Percentiles rank a stretch among this genome's conserved stretches.
phyloP scores from a whole-genome alignment of 2,888 invertebrate species.

The Eubasilissa splendida region DNA sequence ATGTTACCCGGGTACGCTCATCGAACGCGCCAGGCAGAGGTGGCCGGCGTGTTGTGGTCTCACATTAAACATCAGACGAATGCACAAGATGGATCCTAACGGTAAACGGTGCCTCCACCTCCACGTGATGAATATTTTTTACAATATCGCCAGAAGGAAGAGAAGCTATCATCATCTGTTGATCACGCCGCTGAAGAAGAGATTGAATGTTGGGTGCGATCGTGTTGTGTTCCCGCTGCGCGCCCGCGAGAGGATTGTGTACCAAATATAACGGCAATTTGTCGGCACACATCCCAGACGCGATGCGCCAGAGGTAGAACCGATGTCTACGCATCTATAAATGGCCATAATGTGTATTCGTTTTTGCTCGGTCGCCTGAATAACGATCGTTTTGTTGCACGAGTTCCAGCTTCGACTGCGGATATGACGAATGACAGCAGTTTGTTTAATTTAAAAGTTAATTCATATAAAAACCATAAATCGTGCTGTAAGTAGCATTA shows the following conservation, averaged over 20 bases:
- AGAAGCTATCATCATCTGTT: not conserved
- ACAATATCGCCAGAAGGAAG: not conserved
- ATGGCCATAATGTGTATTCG: constrained; percentile 4
- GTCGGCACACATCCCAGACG: constrained; percentile 45
- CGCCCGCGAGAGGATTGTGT: constrained; percentile 23
- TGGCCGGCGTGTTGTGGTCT: too few species aligned
- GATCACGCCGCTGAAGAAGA: not conserved
- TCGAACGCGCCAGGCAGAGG: too few species aligned
- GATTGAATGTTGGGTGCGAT: constrained; percentile 15
- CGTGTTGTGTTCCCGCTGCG: not conserved
- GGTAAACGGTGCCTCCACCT: constrained; percentile 4
- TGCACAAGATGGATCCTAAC: too few species aligned
- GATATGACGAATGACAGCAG: too few species aligned
- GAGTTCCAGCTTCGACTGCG: too few species aligned
- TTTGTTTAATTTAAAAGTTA: too few species aligned
- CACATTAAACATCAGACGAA: too few species aligned
- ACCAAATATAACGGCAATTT: constrained; percentile 38
- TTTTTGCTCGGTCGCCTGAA: constrained; percentile 10
- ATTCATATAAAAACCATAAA: too few species aligned
- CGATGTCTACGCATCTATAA: not conserved
- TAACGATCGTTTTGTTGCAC: not conserved
- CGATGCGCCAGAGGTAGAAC: not conserved
- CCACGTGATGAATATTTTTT: not conserved
- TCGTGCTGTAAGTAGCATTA: too few species aligned
- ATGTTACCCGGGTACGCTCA: too few species aligned